Percentiles rank a stretch among this genome's conserved stretches.
These are phyloP conservation scores for Patiria pectinifera DNA, from an alignment of 53 echinoderm and acorn worm genomes.

Conservation along the genomic window DNA sequence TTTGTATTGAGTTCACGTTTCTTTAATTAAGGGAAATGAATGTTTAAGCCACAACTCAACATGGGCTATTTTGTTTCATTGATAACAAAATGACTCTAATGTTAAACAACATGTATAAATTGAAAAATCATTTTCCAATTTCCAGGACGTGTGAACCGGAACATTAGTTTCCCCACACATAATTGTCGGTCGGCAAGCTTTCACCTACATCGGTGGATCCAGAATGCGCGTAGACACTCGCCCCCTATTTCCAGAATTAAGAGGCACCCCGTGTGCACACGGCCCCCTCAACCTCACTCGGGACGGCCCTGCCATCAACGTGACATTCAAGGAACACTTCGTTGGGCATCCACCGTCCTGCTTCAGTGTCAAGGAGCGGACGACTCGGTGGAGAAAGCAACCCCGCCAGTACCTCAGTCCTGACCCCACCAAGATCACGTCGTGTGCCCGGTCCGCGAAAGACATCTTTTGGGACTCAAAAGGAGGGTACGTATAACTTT, in stretches of 20 bases:
- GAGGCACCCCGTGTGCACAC: background rate
- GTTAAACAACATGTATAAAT: no score
- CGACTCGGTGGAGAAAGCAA: background rate
- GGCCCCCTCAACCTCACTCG: background rate
- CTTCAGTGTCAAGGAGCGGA: background rate
- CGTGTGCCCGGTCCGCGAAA: background rate
- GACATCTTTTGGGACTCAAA: background rate
- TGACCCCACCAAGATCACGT: background rate
- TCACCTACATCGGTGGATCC: background rate
- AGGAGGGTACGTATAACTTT: background rate
- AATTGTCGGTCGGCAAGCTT: background rate
- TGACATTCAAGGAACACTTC: background rate
- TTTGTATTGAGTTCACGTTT: no score
- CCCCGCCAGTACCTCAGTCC: background rate
- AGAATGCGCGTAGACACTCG: background rate
- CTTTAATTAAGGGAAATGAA: no score
- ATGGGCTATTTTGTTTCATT: no score
- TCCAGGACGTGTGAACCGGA: no score
- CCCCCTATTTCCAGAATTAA: no score
- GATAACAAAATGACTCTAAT: no score
- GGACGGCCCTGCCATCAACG: background rate
- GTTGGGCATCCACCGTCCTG: background rate
- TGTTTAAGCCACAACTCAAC: no score
- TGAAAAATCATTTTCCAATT: no score
- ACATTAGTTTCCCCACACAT: background rate